Conservation (phyloP, 2,113 vertebrate genomes). For the Siphamia tubifer region DNA sequence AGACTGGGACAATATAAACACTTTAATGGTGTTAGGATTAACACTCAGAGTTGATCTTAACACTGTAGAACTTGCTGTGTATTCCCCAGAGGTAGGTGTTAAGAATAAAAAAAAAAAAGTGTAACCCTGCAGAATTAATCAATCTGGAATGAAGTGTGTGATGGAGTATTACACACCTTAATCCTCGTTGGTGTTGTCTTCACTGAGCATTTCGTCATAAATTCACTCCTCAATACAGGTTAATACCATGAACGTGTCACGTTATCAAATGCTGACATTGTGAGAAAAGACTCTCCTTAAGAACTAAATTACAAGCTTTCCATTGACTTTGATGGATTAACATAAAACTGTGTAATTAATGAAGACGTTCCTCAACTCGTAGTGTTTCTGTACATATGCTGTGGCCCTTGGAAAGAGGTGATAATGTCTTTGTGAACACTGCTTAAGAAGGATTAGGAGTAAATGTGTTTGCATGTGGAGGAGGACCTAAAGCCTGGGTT, state of each 20-base stretch:
- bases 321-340: slow-evolving; percentile 26
- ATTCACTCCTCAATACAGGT: slow-evolving; percentile 22
- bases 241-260: background rate
- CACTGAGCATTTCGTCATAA: slow-evolving; percentile 33
- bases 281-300: background rate
- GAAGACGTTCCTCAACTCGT: background rate
- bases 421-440: background rate
- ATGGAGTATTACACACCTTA: slow-evolving; percentile 34
- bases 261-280: slow-evolving; percentile 18
- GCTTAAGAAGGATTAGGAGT: background rate
- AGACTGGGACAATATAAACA: too few species aligned
- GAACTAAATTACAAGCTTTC: slow-evolving; percentile 12
- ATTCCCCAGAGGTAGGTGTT: background rate
- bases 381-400: background rate
- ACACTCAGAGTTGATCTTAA: too few species aligned
- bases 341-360: slow-evolving; percentile 16
- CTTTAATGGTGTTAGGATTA: too few species aligned
- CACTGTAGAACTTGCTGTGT: too few species aligned
- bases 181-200: slow-evolving; percentile 34
- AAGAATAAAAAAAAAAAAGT: background rate
- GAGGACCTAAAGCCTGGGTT: too few species aligned
- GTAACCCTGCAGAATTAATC: slow-evolving; percentile 9
- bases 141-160: background rate
- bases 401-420: background rate
- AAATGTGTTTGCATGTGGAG: background rate